A percentile compares a stretch with the other conserved stretches of the same genome.
Conservation (phyloP, 2,888 invertebrate genomes). For the Caradrina clavipalpis region DNA sequence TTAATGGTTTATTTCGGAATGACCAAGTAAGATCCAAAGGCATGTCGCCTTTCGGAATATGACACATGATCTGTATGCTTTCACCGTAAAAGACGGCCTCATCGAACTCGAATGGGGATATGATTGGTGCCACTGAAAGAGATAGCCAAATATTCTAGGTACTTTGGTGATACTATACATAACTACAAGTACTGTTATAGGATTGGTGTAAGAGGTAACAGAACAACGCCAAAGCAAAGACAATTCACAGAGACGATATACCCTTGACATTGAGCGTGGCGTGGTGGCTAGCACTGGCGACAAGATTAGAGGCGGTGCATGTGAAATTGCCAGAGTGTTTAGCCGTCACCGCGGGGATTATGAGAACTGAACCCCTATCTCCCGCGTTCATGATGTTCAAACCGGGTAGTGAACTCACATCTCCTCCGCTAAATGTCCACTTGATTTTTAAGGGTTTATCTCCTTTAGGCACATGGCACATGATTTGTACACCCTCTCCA, state of each 20-base stretch:
- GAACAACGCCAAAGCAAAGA: slow-evolving; percentile 78
- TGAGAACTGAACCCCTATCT: slow-evolving; percentile 92
- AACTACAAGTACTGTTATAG: slow-evolving; percentile 48
- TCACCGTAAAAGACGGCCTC: slow-evolving; percentile 90
- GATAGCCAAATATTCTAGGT: slow-evolving; percentile 60
- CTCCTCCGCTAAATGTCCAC: slow-evolving; percentile 94
- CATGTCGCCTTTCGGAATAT: slow-evolving; percentile 93
- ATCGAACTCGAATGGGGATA: slow-evolving; percentile 91
- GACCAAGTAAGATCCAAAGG: slow-evolving; percentile 93
- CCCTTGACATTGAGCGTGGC: slow-evolving; percentile 93
- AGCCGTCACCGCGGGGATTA: slow-evolving; percentile 93
- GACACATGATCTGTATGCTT: slow-evolving; percentile 91
- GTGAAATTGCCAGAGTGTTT: slow-evolving; percentile 93
- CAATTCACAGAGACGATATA: slow-evolving; percentile 80
- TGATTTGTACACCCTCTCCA: slow-evolving; percentile 91
- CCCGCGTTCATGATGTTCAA: slow-evolving; percentile 92
- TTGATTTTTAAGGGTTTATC: slow-evolving; percentile 94
- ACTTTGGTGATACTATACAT: slow-evolving; percentile 39
- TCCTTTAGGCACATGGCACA: slow-evolving; percentile 92
- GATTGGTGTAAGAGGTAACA: slow-evolving; percentile 62
- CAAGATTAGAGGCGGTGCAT: slow-evolving; percentile 92
- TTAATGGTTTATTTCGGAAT: slow-evolving; percentile 91
- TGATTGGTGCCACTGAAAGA: slow-evolving; percentile 91
- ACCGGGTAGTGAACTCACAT: slow-evolving; percentile 90
- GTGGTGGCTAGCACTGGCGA: slow-evolving; percentile 91